Evolutionary conservation across 2,113 vertebrate genomes (phyloP), one percentile per base, ranked within the genome.

Genomic region (Antechinus stuartii): DNA sequence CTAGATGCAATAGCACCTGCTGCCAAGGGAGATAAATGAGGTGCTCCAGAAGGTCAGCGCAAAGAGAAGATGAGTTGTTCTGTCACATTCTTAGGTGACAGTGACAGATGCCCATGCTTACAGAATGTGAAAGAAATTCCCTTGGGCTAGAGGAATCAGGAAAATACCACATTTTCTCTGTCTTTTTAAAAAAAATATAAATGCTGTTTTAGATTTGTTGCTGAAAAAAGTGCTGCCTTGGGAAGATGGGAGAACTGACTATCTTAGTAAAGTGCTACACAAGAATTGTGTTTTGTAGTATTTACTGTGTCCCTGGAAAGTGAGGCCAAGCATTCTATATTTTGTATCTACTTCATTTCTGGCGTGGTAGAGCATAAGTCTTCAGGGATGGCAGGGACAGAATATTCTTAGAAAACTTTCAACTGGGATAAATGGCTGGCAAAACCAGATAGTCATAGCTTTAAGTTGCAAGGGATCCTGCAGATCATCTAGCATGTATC

Each of bases 131-230:
- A 10, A 35, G n/a, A 90, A 14, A 94, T n/a, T 92, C 54, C 91
- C 89, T 52, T 8, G 84, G 90, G 92, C 42, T 92, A 42, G 61
- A 94, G 76, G 89, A 95, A 90, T 49, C 92, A 94, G 84, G 93
- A 91, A 97, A 91, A 96, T 93, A 54, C 47, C 68, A 92, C 50
- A 91, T 96, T 97, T 97, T 96, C 35, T 91, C 89, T 89, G 95
- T 91, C 95, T 92, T 35, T 24, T 97, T 95, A 46, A 95, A 96
- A 56, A 96, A 56, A 76, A 91, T 56, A 57, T 19, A 57, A 93
- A 84, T 42, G 27, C 22, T 47, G 46, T 92, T 96, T 10, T 26
- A 84, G 25, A 11, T 25, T 90, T 93, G 55, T 95, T 90, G 94
- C 26, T 8, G 90, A 89, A 95, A 93, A 93, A 93, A 8, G 61